Evolutionary conservation across 2,113 vertebrate genomes (phyloP).

Genomic region (Grallaria varia): DNA sequence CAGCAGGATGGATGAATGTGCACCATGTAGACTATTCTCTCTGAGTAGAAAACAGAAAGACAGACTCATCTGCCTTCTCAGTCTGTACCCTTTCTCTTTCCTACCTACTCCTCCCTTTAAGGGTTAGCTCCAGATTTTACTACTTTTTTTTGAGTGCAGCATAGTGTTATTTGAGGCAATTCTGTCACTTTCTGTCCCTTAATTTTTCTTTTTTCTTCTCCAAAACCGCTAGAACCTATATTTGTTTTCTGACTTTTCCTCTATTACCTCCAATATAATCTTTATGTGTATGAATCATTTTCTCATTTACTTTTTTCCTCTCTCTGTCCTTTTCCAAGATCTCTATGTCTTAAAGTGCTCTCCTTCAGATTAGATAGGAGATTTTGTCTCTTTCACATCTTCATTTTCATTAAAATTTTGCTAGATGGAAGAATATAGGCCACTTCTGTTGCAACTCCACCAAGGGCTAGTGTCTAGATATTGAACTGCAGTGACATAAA

Average conservation of each 20-base stretch:
- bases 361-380: not conserved
- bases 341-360: not conserved
- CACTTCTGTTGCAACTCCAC: not conserved
- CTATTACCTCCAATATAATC: not conserved
- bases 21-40: not conserved
- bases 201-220: not conserved
- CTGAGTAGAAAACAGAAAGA: not conserved
- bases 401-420: constrained; percentile 1
- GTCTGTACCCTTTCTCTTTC: not conserved
- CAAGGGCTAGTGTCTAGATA: not conserved
- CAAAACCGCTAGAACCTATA: not conserved
- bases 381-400: not conserved
- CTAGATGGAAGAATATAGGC: not conserved
- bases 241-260: not conserved
- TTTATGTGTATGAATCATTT: not conserved
- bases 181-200: not conserved
- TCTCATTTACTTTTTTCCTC: not conserved
- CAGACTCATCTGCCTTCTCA: not conserved
- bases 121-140: not conserved
- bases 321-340: not conserved
- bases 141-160: not conserved
- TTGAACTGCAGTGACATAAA: not conserved
- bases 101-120: not conserved
- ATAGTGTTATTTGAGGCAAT: not conserved
- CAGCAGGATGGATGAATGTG: not conserved